These are phyloP conservation scores for Ficedula albicollis DNA, from an alignment of 2,797 vertebrate genomes.

Conservation along the genomic window DNA sequence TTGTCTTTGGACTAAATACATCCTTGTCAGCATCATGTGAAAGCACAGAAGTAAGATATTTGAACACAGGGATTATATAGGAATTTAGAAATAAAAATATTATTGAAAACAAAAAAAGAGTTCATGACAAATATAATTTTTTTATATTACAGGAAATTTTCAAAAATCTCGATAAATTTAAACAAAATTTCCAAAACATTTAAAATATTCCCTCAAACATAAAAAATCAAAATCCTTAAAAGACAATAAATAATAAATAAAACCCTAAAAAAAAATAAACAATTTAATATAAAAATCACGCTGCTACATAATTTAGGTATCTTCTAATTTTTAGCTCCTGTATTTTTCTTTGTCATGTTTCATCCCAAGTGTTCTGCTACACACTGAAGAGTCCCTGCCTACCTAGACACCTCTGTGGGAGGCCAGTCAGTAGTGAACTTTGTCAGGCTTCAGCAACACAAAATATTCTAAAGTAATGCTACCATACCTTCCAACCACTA, in stretches of 20 bases:
- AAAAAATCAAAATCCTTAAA: neutral
- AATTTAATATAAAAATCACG: neutral
- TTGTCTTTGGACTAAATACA: neutral
- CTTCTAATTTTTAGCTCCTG: neutral
- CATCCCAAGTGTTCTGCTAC: neutral
- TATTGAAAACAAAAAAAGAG: neutral
- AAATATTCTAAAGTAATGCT: neutral
- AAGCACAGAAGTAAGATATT: neutral
- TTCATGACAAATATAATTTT: neutral
- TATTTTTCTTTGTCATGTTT: neutral
- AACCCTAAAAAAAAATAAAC: neutral
- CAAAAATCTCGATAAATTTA: neutral
- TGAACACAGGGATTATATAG: neutral
- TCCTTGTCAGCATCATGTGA: neutral
- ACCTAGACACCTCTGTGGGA: neutral
- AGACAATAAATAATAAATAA: neutral
- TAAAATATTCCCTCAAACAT: neutral
- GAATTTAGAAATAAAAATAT: neutral
- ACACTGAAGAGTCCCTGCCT: neutral
- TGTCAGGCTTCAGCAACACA: neutral
- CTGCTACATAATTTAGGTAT: neutral
- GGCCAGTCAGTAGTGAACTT: neutral
- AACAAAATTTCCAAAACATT: neutral
- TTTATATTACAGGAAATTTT: neutral
- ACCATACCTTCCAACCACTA: conserved; percentile 34